These are phyloP conservation scores for Drosophila koepferae DNA, from an alignment of 2,888 invertebrate species.

Conservation along the genomic window DNA sequence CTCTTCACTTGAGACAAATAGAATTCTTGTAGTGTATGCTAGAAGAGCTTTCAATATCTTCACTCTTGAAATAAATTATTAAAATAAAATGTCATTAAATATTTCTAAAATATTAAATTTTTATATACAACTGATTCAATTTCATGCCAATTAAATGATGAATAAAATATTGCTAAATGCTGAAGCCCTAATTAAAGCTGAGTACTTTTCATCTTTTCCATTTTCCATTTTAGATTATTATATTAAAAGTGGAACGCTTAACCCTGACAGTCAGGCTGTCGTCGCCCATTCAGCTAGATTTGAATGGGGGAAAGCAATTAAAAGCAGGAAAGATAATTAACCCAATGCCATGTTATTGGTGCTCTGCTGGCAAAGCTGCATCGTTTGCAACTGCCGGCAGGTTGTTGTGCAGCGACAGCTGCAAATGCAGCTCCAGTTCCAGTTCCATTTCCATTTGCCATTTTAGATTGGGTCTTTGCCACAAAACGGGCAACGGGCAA, in stretches of 20 bases:
- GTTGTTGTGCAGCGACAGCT: conserved; percentile 30
- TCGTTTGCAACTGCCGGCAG: conserved; percentile 36
- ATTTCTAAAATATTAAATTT: no score
- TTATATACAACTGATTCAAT: no score
- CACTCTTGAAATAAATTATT: no score
- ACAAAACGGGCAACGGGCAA: conserved; percentile 34
- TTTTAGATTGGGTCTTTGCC: conserved; percentile 48
- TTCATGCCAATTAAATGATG: no score
- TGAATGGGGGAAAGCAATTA: conserved; percentile 15
- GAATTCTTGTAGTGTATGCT: no score
- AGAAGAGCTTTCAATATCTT: no score
- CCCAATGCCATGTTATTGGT: conserved; percentile 33
- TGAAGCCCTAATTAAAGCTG: no score
- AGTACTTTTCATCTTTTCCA: background rate
- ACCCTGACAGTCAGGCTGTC: background rate
- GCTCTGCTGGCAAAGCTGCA: conserved; percentile 4
- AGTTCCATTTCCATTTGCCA: conserved; percentile 2
- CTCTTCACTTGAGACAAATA: no score
- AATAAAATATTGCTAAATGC: no score
- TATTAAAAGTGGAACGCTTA: background rate
- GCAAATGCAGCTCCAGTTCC: background rate
- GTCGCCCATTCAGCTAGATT: background rate
- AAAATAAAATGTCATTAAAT: no score
- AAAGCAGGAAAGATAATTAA: conserved; percentile 40
- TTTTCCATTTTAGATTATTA: background rate